Base-by-base conservation (phyloP, 2,113 vertebrate species). In the Tiliqua scincoides region DNA sequence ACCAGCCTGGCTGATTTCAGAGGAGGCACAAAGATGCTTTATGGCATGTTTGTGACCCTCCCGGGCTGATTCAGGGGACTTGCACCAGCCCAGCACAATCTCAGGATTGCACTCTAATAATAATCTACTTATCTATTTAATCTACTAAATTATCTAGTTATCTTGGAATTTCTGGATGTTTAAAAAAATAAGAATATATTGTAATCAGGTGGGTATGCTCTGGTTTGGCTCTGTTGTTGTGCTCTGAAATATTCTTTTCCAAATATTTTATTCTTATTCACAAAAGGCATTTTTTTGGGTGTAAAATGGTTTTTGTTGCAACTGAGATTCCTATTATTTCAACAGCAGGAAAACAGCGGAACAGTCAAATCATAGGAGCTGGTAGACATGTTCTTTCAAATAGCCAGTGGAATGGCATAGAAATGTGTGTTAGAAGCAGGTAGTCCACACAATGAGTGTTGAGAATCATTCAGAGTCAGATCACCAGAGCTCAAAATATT, bases 101-200 rank as follows among this genome's bases (percentile, higher is more conserved):
- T n/a, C n/a, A n/a, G n/a, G n/a, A n/a, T n/a, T n/a, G n/a, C n/a
- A n/a, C n/a, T 48, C 43, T 48, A 5, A 48, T 4, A 48, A 8
- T 48, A 48, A 48, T 48, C 4, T 48, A 48, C 4, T 48, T 48
- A 48, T 48, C 43, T 48, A 48, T 48, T 48, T 48, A 48, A 37
- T 37, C 3, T 62, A 20, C 25, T 4, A 79, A 61, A 37, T 25
- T 37, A 79, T 61, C 52, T 14, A 32, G 52, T 52, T 21, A 67
- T 88, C 89, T 90, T 91, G 71, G 7, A 82, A 77, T 17, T 57
- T 61, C 0, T 37, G 85, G 82, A 75, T 63, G 57, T 2, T 30
- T 79, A 35, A 84, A 67, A 71, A 72, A 71, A 90, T 86, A 77
- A 83, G 57, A 5, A 2, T 83, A 21, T 54, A 84, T 85, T 88